A percentile compares a stretch with the other conserved stretches of the same genome.
Evolutionary conservation across 2,888 invertebrate genomes (phyloP).

Genomic region (Cybosia mesomella): DNA sequence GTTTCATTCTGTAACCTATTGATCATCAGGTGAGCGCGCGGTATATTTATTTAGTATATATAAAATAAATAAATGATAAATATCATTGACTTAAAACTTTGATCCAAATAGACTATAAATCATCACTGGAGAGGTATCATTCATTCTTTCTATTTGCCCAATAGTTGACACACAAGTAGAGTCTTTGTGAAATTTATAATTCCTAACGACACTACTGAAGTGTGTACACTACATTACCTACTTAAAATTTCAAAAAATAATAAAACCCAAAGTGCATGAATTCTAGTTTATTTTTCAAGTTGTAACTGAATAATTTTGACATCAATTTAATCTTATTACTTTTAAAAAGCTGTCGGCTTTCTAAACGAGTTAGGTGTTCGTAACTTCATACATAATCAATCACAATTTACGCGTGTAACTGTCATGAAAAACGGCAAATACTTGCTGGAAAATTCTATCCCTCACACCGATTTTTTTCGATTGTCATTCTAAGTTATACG

Average conservation of each 20-base stretch:
- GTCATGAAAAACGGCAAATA: slow-evolving; percentile 45
- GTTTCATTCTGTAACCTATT: background rate
- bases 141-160: no score
- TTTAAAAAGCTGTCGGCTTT: slow-evolving; percentile 15
- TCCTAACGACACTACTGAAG: background rate
- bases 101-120: no score
- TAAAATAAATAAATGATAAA: no score
- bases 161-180: no score
- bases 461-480: slow-evolving; percentile 22
- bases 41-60: no score
- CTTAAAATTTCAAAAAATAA: background rate
- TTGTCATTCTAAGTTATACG: slow-evolving; percentile 7
- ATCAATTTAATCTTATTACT: slow-evolving; percentile 18
- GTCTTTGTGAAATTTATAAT: background rate
- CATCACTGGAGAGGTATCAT: no score
- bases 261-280: background rate
- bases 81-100: no score
- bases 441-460: slow-evolving; percentile 29
- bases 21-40: no score
- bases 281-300: slow-evolving; percentile 10
- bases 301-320: slow-evolving; percentile 7
- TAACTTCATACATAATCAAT: slow-evolving; percentile 47
- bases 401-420: slow-evolving; percentile 51
- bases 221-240: background rate
- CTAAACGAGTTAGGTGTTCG: slow-evolving; percentile 21